Conservation (phyloP, 2,113 vertebrate genomes). For the Patagioenas fasciata region DNA sequence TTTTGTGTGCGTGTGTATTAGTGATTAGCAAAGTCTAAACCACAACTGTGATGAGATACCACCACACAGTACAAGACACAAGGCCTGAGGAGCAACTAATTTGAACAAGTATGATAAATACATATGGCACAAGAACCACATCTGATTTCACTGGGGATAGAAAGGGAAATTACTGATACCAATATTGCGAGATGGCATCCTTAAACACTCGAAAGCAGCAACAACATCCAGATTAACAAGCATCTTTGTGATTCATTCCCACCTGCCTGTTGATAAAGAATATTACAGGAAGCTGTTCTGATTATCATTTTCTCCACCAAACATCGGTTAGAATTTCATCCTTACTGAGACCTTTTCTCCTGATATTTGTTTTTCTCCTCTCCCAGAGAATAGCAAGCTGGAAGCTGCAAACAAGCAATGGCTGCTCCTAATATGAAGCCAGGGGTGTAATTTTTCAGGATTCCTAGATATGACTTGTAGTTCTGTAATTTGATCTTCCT, state of each 20-base stretch:
- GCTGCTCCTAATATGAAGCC: not conserved
- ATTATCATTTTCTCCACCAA: slow-evolving; percentile 7
- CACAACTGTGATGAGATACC: not conserved
- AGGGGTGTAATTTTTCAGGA: not conserved
- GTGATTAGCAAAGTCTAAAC: not conserved
- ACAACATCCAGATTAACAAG: slow-evolving; percentile 43
- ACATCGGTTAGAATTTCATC: not conserved
- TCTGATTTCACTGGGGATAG: slow-evolving; percentile 29
- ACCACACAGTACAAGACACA: not conserved
- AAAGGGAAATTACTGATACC: slow-evolving; percentile 52
- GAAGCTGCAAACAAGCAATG: not conserved
- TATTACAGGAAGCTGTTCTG: not conserved
- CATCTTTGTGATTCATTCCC: slow-evolving; percentile 44
- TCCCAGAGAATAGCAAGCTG: not conserved
- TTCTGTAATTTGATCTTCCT: not conserved
- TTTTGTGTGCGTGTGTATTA: not conserved
- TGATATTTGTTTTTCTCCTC: not conserved
- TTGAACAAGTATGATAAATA: not conserved
- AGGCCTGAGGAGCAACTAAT: not conserved
- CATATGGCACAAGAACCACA: not conserved
- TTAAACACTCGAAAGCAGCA: slow-evolving; percentile 34
- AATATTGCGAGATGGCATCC: slow-evolving; percentile 28
- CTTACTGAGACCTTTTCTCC: not conserved
- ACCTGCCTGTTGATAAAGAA: slow-evolving; percentile 22
- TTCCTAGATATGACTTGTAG: not conserved